Conservation (phyloP, 1,140 invertebrate species). For the Drosophila teissieri region DNA sequence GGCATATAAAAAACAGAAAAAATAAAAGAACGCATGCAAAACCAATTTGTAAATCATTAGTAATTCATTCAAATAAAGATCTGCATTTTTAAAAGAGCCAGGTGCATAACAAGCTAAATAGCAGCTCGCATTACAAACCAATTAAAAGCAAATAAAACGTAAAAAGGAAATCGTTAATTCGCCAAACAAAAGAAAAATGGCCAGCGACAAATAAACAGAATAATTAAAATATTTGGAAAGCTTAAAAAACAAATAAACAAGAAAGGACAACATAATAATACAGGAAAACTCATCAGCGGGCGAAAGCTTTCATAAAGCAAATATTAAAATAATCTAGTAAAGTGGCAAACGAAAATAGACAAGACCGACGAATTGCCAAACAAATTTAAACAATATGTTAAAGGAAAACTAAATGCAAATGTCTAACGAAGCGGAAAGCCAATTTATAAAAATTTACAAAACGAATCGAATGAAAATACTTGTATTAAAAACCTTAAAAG, state of each 20-base stretch:
- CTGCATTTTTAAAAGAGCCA: constrained; percentile 3
- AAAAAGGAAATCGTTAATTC: not conserved
- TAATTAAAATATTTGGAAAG: constrained; percentile 17
- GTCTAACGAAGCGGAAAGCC: constrained; percentile 18
- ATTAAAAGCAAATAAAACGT: not conserved
- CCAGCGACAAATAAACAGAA: constrained; percentile 13
- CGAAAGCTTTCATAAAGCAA: constrained; percentile 18
- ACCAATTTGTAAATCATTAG: constrained; percentile 34
- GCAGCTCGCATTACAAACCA: constrained; percentile 1
- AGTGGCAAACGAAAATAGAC: constrained; percentile 12
- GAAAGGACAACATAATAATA: constrained; percentile 1
- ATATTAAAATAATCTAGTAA: constrained; percentile 23
- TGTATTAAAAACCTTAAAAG: constrained; percentile 12
- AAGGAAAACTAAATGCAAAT: constrained; percentile 7
- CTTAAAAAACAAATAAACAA: constrained; percentile 18
- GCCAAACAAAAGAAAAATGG: not conserved
- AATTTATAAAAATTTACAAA: constrained; percentile 9
- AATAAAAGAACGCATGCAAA: not conserved
- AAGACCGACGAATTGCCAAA: not conserved
- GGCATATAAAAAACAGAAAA: not conserved
- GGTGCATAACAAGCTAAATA: constrained; percentile 13
- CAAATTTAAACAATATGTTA: constrained; percentile 25
- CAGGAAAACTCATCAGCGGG: constrained; percentile 6
- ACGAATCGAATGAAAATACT: constrained; percentile 11
- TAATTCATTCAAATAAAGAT: constrained; percentile 24